Evolutionary conservation across 2,113 vertebrate genomes (phyloP), one percentile per base, ranked within the genome.

Genomic region (Crotalus helleri): DNA sequence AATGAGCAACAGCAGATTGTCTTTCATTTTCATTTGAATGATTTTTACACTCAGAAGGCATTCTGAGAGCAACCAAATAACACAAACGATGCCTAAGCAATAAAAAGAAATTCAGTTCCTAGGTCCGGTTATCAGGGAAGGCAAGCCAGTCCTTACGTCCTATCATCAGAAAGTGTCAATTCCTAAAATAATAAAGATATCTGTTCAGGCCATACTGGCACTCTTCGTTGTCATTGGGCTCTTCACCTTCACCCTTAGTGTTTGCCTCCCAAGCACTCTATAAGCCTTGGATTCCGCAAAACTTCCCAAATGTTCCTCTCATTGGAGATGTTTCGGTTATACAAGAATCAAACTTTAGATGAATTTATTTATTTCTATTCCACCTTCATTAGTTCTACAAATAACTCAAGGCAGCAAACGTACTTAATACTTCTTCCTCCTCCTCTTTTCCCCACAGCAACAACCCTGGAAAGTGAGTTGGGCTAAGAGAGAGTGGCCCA

Each of bases 11-110:
- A 92, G 24, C 95, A 97, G 94, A 93, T 95, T 97, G 96, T 96
- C 97, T 98, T 97, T 96, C 94, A 96, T 97, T 97, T 93, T 97
- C 94, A 88, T 96, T 96, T 94, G 93, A 97, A 94, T 95, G 95
- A 95, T 96, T 97, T 51, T 96, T 92, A 81, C 87, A 92, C 93
- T 95, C 94, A 26, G 93, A 92, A 93, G 97, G 93, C 96, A 96
- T 96, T 96, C 64, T 96, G 95, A 93, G 91, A 95, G 88, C 96
- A 96, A 95, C 89, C 91, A 95, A 95, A 21, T 92, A 89, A 93
- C 39, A 85, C 85, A 85, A 95, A 96, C 59, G 59, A 95, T 87
- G 53, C 55, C 54, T 54, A 39, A 95, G 85, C 0, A 58, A 94
- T 39, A 92, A 92, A 51, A 85, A 92, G 90, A 44, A 85, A 89